A percentile compares a stretch with the other conserved stretches of the same genome.
These are phyloP conservation scores for Spodoptera litura DNA, from an alignment of 1,140 invertebrate species.

Conservation along the genomic window DNA sequence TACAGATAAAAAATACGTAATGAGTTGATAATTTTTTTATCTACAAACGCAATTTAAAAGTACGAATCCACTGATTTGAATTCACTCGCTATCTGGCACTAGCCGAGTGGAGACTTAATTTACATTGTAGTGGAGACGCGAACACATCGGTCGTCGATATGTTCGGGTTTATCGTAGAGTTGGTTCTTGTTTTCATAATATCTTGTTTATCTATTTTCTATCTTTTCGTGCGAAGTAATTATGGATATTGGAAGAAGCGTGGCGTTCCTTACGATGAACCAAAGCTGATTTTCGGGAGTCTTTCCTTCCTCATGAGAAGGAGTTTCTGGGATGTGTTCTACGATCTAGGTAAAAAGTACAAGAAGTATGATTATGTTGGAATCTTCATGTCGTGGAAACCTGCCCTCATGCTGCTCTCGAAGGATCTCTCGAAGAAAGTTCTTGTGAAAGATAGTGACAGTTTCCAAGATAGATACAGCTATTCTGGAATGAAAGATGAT, in stretches of 20 bases:
- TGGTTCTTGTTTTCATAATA: constrained; percentile 24
- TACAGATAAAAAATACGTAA: constrained; percentile 6
- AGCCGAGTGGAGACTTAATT: background rate
- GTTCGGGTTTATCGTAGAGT: constrained; percentile 22
- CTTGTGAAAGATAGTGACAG: constrained; percentile 67
- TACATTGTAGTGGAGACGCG: background rate
- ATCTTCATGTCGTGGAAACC: constrained; percentile 68
- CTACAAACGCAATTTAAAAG: background rate
- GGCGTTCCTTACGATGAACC: constrained; percentile 66
- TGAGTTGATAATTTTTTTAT: constrained; percentile 20
- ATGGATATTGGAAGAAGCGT: constrained; percentile 67
- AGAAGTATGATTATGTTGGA: constrained; percentile 61
- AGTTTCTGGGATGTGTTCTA: constrained; percentile 66
- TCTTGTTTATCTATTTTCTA: constrained; percentile 10
- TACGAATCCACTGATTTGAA: background rate
- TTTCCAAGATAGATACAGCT: constrained; percentile 70
- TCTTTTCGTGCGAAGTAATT: constrained; percentile 46
- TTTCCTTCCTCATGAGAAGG: constrained; percentile 67
- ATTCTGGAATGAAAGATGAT: constrained; percentile 62
- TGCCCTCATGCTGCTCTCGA: constrained; percentile 65
- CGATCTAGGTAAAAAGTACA: constrained; percentile 60
- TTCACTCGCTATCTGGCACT: background rate
- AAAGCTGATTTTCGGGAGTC: constrained; percentile 61
- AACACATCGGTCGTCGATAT: constrained; percentile 25
- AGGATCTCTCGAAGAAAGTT: constrained; percentile 65